Base-by-base conservation (phyloP, 2,797 vertebrate species). In the Helicolenus hilgendorfi region DNA sequence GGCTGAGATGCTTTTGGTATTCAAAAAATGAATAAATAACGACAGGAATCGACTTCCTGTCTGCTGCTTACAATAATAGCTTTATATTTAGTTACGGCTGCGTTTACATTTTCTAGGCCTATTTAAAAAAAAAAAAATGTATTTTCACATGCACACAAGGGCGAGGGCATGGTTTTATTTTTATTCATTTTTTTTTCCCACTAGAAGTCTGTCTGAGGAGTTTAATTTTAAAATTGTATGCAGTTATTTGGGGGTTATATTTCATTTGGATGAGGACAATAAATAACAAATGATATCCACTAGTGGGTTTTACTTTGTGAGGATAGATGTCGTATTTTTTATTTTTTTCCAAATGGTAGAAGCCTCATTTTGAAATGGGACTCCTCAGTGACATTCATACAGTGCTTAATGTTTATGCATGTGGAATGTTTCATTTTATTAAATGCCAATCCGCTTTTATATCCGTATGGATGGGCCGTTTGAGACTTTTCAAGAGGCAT, bases 381-480 rank as follows among this genome's bases (percentile, higher is more conserved):
- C 87, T 81, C 71, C 31, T 79, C 78, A 33, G n/a, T 81, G 78
- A 89, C 87, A 95, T 92, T 91, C 82, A 38, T 81, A 76, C 49
- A 41, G 35, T 36, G 14, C 86, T 90, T 91, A 62, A 95, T 93
- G 85, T 90, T 94, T 92, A 94, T 96, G 82, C 88, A 91, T 94
- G 90, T 64, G 73, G 77, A 81, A 59, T 76, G 24, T 79, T 89
- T 93, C 81, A 86, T 87, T 93, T 94, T 71, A 91, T 94, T 93
- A 93, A 94, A 93, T 92, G 89, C 79, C 92, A 92, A 26, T 82
- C 89, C 7, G 5, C 70, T 81, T 80, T 84, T 76, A 41, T 24
- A 81, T 89, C 79, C 29, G 35, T 80, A 67, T 41, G 77, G 85
- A 83, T 36, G 75, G 45, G 90, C 71, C 69, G 35, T 91, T 85